phyloP scores from a whole-genome alignment of 2,113 vertebrate species.

The Pongo pygmaeus region DNA sequence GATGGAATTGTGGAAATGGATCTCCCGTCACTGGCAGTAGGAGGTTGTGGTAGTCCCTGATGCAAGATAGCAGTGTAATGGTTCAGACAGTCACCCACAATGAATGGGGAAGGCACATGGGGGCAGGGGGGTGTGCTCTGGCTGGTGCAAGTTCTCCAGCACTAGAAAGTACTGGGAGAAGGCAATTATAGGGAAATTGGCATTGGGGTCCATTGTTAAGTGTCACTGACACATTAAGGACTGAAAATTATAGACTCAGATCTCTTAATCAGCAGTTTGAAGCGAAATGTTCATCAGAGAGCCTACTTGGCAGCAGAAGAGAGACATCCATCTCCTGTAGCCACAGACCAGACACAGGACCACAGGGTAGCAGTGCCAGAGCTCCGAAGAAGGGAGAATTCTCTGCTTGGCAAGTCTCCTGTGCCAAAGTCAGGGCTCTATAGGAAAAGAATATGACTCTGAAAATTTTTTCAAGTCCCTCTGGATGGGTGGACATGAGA shows the following conservation, averaged over 20 bases:
- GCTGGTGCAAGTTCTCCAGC: neutral
- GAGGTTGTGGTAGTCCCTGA: neutral
- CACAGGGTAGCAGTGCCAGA: neutral
- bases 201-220: too few relatives aligned
- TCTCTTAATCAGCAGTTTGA: neutral
- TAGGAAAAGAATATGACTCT: neutral
- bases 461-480: too few relatives aligned
- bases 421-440: neutral
- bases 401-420: neutral
- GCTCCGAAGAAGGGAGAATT: neutral
- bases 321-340: neutral
- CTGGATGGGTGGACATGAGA: neutral
- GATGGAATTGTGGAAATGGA: neutral
- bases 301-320: neutral
- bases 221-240: neutral
- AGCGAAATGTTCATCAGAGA: neutral
- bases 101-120: neutral
- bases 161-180: neutral
- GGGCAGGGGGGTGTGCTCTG: rapidly evolving
- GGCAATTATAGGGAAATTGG: neutral
- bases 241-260: neutral
- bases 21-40: rapidly evolving
- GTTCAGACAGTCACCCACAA: neutral
- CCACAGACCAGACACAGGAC: neutral
- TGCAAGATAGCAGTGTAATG: rapidly evolving